Percentiles rank a stretch among this genome's conserved stretches.
Evolutionary conservation across 2,797 vertebrate species (phyloP).

Genomic region (Epinephelus awoara): DNA sequence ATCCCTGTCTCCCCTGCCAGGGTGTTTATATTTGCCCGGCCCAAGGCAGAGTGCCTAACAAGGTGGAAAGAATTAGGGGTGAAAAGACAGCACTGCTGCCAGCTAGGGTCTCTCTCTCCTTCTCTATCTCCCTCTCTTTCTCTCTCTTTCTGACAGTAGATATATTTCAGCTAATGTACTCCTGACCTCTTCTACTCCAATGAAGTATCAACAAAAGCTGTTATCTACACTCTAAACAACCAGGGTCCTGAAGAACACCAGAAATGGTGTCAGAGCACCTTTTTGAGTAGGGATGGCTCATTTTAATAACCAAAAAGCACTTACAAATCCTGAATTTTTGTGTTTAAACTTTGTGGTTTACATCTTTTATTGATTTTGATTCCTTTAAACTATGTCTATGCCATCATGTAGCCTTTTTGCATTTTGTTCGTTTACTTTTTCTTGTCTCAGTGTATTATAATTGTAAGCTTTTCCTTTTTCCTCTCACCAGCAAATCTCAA

Average conservation of each 20-base stretch:
- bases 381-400: no score
- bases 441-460: neutral
- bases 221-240: constrained; percentile 33
- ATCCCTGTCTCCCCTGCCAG: constrained; percentile 73
- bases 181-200: constrained; percentile 74
- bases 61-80: constrained; percentile 86
- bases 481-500: neutral
- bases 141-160: constrained; percentile 74
- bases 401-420: no score
- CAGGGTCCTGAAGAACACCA: neutral
- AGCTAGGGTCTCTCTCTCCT: constrained; percentile 74
- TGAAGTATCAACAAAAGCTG: constrained; percentile 66
- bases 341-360: neutral
- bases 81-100: constrained; percentile 85
- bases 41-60: constrained; percentile 86
- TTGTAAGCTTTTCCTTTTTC: neutral
- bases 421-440: no score
- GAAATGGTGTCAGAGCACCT: constrained; percentile 18
- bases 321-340: neutral
- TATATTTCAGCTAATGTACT: constrained; percentile 84
- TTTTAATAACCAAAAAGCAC: neutral
- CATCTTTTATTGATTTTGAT: neutral
- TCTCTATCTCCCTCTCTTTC: constrained; percentile 32
- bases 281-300: neutral
- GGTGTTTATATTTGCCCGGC: constrained; percentile 88